Percentiles rank a stretch among this genome's conserved stretches.
phyloP scores from a whole-genome alignment of 1,140 invertebrate genomes.

The Temnothorax nylanderi region DNA sequence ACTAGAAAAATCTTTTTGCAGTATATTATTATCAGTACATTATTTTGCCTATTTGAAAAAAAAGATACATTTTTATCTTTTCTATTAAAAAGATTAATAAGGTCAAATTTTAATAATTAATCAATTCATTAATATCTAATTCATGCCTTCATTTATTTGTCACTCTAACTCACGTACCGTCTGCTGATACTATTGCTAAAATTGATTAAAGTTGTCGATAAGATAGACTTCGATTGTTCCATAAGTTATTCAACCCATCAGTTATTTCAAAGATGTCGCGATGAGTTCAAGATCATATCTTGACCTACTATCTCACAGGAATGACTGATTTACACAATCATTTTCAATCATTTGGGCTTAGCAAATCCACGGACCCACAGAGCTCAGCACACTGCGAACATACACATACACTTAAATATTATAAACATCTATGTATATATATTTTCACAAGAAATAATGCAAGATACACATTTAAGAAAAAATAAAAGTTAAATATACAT shows the following conservation, averaged over 20 bases:
- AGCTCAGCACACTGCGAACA: not conserved
- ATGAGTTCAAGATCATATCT: slow-evolving; percentile 32
- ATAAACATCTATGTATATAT: too few relatives aligned
- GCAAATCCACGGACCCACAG: not conserved
- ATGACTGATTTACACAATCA: not conserved
- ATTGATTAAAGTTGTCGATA: slow-evolving; percentile 15
- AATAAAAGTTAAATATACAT: not conserved
- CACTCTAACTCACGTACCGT: slow-evolving; percentile 23
- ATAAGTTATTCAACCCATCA: not conserved
- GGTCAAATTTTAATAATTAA: not conserved
- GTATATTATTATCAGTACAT: not conserved
- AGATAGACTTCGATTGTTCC: not conserved
- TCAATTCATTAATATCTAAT: not conserved
- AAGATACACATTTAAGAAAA: not conserved
- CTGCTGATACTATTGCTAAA: slow-evolving; percentile 25
- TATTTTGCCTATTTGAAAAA: not conserved
- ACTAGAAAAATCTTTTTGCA: not conserved
- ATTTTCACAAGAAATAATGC: not conserved
- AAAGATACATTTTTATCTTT: not conserved
- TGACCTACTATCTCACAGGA: not conserved
- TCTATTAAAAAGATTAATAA: not conserved
- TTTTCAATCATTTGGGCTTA: not conserved
- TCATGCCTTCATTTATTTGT: not conserved
- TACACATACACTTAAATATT: not conserved
- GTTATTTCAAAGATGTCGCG: slow-evolving; percentile 58